Evolutionary conservation across 2,888 invertebrate species (phyloP).

Genomic region (Ophion slaviceki): DNA sequence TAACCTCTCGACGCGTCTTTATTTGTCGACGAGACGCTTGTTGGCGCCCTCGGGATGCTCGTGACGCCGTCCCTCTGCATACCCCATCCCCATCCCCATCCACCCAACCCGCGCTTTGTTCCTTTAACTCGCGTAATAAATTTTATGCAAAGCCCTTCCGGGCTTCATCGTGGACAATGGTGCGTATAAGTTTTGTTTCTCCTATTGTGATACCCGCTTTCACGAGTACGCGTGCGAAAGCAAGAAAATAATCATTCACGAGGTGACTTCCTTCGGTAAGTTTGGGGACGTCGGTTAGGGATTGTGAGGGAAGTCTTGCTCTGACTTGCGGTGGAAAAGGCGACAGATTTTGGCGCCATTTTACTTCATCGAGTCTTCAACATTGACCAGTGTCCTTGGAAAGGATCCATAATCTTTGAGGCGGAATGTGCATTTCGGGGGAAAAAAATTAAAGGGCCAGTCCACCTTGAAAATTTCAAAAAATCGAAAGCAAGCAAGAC

Average conservation of each 20-base stretch:
- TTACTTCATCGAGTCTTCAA: too few species aligned
- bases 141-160: constrained; percentile 27
- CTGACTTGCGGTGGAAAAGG: too few species aligned
- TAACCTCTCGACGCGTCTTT: constrained; percentile 57
- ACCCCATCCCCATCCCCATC: constrained; percentile 53
- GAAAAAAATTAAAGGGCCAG: too few species aligned
- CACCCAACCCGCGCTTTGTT: not conserved
- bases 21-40: constrained; percentile 54
- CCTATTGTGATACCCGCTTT: too few species aligned
- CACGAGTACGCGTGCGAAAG: not conserved
- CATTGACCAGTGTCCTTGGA: too few species aligned
- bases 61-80: not conserved
- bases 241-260: not conserved
- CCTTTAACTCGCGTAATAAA: constrained; percentile 43
- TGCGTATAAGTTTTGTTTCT: constrained; percentile 37
- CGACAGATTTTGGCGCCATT: too few species aligned
- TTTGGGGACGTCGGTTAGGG: too few species aligned
- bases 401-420: too few species aligned
- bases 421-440: too few species aligned
- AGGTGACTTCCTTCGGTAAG: not conserved
- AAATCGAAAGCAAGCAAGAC: too few species aligned
- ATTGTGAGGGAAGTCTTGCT: too few species aligned
- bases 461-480: too few species aligned
- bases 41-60: constrained; percentile 21
- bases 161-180: constrained; percentile 48